Evolutionary conservation across 2,113 vertebrate genomes (phyloP), one percentile per base, ranked within the genome.

Genomic region (Seriola rivoliana): DNA sequence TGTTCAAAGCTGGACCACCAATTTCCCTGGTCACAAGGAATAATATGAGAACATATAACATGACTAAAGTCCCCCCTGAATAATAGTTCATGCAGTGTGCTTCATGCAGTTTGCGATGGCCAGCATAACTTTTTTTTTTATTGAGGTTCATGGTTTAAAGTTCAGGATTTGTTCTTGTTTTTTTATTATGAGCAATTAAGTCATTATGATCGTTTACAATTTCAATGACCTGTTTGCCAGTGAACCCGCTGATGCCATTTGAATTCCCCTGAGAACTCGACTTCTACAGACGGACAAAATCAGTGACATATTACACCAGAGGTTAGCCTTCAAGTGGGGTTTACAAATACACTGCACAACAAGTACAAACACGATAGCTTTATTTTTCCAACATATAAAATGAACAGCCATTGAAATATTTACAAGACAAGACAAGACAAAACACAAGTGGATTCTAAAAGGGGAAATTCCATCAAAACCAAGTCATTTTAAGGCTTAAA

Each of bases 401-500:
- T 5, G 4, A 66, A 88, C 23, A 87, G 40, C 79, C 91, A 91
- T 5, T 72, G 32, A 93, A 92, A 91, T 94, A 94, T 94, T 89
- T 91, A 94, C 93, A 93, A 57, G 83, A 89, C 74, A 65, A 58
- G 6, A 83, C 74, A 64, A 57, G 36, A 67, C 42, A 38, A 46
- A 64, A 57, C 36, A 67, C 42, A 34, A 46, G 12, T 32, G 2
- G 12, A 44, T 21, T 50, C 72, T 8, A 78, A 42, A 63, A 38
- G 16, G 7, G 9, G 3, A 73, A 1, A 67, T 29, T 29, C 29
- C 29, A 29, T 29, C 29, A 42, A 42, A 21, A 57, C 55, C 23
- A 34, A 46, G 7, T 38, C 7, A 29, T 21, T 16, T 25, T 5
- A 46, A 50, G 4, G 42, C 8, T 46, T 44, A 68, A 67, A 38